phyloP scores from a whole-genome alignment of 2,888 invertebrate species.

The Oscheius sp. region DNA sequence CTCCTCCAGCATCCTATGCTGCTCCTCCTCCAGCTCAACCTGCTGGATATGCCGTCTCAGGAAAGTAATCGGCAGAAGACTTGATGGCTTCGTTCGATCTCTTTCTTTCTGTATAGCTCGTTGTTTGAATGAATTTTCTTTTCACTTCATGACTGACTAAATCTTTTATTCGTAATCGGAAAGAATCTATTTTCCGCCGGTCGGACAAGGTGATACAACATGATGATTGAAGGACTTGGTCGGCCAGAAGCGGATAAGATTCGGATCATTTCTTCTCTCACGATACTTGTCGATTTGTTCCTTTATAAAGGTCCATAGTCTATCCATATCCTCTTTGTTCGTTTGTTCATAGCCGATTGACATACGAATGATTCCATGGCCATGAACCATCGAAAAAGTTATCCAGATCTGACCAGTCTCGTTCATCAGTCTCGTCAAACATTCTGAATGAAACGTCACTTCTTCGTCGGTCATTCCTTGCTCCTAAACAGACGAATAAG shows the following conservation, averaged over 20 bases:
- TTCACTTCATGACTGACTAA: too few relatives aligned
- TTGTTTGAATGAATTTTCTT: too few relatives aligned
- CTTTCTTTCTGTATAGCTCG: constrained; percentile 10
- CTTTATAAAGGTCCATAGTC: constrained; percentile 7
- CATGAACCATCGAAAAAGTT: constrained; percentile 13
- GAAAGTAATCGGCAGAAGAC: neutral
- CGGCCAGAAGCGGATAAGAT: neutral
- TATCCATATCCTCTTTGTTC: constrained; percentile 18
- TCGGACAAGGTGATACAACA: neutral
- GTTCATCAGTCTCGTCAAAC: neutral
- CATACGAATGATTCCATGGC: constrained; percentile 11
- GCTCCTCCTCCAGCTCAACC: neutral
- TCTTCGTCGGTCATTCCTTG: constrained; percentile 10
- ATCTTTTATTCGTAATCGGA: neutral
- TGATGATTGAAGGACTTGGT: neutral
- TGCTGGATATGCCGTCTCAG: constrained; percentile 9
- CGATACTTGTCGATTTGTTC: constrained; percentile 7
- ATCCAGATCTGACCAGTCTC: constrained; percentile 12
- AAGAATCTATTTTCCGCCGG: neutral
- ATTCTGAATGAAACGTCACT: constrained; percentile 13
- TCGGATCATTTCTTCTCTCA: constrained; percentile 4
- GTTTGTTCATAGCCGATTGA: constrained; percentile 5
- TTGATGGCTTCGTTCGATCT: constrained; percentile 10
- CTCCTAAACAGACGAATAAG: too few relatives aligned
- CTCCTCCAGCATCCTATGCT: neutral